Conservation (phyloP, 2,888 invertebrate species). For the Spodoptera littoralis region DNA sequence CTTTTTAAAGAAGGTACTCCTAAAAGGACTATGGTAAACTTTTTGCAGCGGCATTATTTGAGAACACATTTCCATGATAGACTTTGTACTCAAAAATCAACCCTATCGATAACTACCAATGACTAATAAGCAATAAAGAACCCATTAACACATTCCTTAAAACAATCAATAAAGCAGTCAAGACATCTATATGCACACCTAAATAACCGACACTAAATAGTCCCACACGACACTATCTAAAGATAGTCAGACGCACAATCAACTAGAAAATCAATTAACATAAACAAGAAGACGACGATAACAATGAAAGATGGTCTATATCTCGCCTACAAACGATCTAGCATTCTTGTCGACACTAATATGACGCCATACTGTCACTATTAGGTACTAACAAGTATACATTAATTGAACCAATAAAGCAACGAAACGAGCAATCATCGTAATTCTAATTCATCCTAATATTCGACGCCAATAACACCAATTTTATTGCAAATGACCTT, state of each 20-base stretch:
- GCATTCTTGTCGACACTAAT: not conserved
- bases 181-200: too few relatives aligned
- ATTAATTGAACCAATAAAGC: conserved; percentile 49
- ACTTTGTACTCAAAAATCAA: too few relatives aligned
- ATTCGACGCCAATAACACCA: conserved; percentile 27
- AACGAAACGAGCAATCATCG: conserved; percentile 38
- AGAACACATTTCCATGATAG: too few relatives aligned
- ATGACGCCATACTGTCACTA: conserved; percentile 25
- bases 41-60: too few relatives aligned
- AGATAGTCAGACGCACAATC: not conserved
- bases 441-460: conserved; percentile 39
- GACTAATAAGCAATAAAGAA: too few relatives aligned
- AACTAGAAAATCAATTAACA: conserved; percentile 14
- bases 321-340: conserved; percentile 13
- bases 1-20: too few relatives aligned
- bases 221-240: too few relatives aligned
- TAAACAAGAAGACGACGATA: conserved; percentile 8
- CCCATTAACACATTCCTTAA: too few relatives aligned
- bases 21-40: too few relatives aligned
- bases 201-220: too few relatives aligned
- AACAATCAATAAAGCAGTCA: too few relatives aligned
- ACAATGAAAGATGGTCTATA: conserved; percentile 16
- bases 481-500: conserved; percentile 38
- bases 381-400: conserved; percentile 10
- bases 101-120: too few relatives aligned